Evolutionary conservation across 2,797 vertebrate genomes (phyloP).

Genomic region (Lophius americanus): DNA sequence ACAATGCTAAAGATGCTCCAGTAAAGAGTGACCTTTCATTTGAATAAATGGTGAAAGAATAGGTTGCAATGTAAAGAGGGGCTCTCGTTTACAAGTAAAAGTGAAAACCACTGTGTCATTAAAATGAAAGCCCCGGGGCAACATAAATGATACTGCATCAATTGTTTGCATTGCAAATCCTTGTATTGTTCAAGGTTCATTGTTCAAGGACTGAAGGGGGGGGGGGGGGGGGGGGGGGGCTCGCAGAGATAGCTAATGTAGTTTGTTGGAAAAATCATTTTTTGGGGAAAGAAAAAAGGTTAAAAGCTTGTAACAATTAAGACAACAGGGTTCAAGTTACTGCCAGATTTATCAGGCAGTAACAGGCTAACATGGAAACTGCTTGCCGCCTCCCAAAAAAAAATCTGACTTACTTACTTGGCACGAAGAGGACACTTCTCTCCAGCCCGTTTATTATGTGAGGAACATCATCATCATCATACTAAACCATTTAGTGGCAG

Average conservation of each 20-base stretch:
- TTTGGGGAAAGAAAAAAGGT: neutral
- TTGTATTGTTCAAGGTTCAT: constrained; percentile 56
- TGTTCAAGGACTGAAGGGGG: constrained; percentile 45
- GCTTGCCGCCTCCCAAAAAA: too few species aligned
- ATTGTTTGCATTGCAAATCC: constrained; percentile 69
- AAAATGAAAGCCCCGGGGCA: constrained; percentile 55
- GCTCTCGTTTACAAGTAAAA: constrained; percentile 51
- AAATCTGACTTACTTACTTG: too few species aligned
- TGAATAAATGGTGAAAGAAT: constrained; percentile 29
- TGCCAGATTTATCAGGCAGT: too few species aligned
- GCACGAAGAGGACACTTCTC: too few species aligned
- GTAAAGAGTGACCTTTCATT: constrained; percentile 21
- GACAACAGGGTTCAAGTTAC: neutral
- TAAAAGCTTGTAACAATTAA: neutral
- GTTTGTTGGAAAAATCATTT: constrained; percentile 30
- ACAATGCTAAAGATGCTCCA: constrained; percentile 14
- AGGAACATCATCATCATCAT: too few species aligned
- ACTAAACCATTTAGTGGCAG: too few species aligned
- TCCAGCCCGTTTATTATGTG: too few species aligned
- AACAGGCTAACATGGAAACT: too few species aligned
- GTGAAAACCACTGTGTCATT: constrained; percentile 60
- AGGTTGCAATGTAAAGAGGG: constrained; percentile 46
- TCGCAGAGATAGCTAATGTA: constrained; percentile 40
- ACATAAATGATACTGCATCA: constrained; percentile 44
- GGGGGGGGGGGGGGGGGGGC: constrained; percentile 27